phyloP scores from a whole-genome alignment of 2,888 invertebrate genomes.

The Ichneumon xanthorius region DNA sequence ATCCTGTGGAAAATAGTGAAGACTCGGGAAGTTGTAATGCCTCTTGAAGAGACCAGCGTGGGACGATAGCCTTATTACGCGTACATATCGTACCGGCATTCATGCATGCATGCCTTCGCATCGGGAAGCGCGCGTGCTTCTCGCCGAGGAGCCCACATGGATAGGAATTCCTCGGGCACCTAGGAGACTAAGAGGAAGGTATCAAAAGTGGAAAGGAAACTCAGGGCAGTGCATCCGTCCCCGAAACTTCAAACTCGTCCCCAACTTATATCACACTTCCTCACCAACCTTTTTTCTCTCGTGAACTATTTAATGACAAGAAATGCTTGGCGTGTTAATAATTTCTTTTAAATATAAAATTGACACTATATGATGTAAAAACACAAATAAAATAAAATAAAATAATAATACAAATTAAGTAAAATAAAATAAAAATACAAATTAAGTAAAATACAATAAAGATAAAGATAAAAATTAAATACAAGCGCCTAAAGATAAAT shows the following conservation, averaged over 20 bases:
- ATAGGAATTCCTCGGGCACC: slow-evolving; percentile 62
- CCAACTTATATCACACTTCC: not conserved
- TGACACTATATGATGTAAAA: not conserved
- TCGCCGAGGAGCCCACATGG: slow-evolving; percentile 51
- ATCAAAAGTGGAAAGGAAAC: slow-evolving; percentile 22
- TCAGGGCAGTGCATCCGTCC: slow-evolving; percentile 36
- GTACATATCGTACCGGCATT: not conserved
- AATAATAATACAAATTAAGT: too few species aligned
- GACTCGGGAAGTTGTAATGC: slow-evolving; percentile 3
- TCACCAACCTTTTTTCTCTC: not conserved
- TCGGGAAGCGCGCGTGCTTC: slow-evolving; percentile 23
- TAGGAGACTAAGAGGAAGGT: slow-evolving; percentile 12
- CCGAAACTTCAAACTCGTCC: not conserved
- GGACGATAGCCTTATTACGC: slow-evolving; percentile 48
- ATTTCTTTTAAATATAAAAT: not conserved
- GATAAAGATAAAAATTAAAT: too few species aligned
- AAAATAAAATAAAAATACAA: too few species aligned
- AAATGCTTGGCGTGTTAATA: not conserved
- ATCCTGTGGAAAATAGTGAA: slow-evolving; percentile 33
- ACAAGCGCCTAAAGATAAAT: too few species aligned
- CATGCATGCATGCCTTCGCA: not conserved
- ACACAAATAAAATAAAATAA: too few species aligned
- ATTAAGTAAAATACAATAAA: too few species aligned
- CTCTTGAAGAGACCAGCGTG: slow-evolving; percentile 47
- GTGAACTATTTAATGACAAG: not conserved